Base-by-base conservation (phyloP, 2,888 invertebrate genomes). In the Euclidia mi region DNA sequence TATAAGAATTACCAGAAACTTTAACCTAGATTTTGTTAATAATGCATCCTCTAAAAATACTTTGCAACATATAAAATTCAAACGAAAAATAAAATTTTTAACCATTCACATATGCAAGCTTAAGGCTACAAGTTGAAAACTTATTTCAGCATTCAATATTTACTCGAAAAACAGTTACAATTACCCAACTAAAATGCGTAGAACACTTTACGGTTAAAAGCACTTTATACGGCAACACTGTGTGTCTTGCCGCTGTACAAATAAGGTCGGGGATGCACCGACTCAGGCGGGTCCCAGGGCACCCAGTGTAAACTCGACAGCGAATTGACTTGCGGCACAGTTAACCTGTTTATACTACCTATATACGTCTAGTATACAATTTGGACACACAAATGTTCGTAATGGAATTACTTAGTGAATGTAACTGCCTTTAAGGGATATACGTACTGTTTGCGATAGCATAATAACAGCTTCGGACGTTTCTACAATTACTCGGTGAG, bases 271-370 rank as follows among this genome's bases (percentile, higher is more conserved):
- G 2, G 34, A 34, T 34, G 34, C 14, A 34, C 7, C 6, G 9
- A 7, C n/a, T n/a, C 32, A 32, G 2, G 9, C 43, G 52, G 41
- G 53, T 71, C 71, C 62, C 67, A 37, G 10, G 50, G 66, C 74
- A 69, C 64, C 60, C 52, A 44, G 56, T 73, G 79, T 78, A 84
- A 89, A 90, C 87, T 79, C 63, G 90, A 89, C 90, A 85, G 76
- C 17, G 61, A 82, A 90, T 81, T 84, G 90, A 90, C 89, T 85
- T 68, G 77, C 53, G 70, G 68, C 65, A 45, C 25, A 28, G 32
- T 61, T 84, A 84, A 83, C 76, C 57, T 34, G 73, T 73, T 86
- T 81, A 83, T 61, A 47, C 59, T 63, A 58, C 49, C 56, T 70
- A 66, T 70, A 66, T 58, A 65, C 66, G 58, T 61, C 40, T 51